These are phyloP conservation scores for Poecile atricapillus DNA, from an alignment of 2,113 vertebrate species.

Conservation along the genomic window DNA sequence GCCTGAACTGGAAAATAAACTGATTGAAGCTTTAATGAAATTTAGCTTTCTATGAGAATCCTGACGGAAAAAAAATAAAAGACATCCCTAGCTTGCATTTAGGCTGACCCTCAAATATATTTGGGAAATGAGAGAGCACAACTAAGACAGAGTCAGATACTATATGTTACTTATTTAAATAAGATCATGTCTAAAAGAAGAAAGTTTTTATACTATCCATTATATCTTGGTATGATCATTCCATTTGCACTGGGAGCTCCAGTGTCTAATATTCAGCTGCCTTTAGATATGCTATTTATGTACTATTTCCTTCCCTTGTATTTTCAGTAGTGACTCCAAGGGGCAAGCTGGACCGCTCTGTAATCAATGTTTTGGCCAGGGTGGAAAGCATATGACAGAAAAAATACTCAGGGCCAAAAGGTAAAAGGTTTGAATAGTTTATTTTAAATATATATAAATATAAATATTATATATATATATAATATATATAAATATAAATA, in stretches of 20 bases:
- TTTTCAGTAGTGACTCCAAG: background rate
- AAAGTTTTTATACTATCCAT: background rate
- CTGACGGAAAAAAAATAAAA: background rate
- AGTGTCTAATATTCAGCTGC: background rate
- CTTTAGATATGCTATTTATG: background rate
- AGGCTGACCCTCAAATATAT: background rate
- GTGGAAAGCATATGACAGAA: background rate
- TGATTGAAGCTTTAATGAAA: background rate
- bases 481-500: too few species aligned
- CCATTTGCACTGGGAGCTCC: background rate
- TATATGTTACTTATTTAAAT: background rate
- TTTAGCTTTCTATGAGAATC: background rate
- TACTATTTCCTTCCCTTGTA: background rate
- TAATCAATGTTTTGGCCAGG: background rate
- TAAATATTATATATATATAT: too few species aligned
- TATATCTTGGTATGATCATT: background rate
- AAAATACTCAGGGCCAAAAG: background rate
- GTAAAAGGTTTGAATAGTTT: constrained; percentile 14
- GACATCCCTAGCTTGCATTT: background rate
- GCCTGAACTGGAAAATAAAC: background rate
- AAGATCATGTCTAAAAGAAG: background rate
- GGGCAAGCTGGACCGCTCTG: background rate
- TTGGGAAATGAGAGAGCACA: background rate
- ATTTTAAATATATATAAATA: background rate
- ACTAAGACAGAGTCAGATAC: background rate